Base-by-base conservation (phyloP, 2,113 vertebrate genomes). In the Pachypanchax playfairii region DNA sequence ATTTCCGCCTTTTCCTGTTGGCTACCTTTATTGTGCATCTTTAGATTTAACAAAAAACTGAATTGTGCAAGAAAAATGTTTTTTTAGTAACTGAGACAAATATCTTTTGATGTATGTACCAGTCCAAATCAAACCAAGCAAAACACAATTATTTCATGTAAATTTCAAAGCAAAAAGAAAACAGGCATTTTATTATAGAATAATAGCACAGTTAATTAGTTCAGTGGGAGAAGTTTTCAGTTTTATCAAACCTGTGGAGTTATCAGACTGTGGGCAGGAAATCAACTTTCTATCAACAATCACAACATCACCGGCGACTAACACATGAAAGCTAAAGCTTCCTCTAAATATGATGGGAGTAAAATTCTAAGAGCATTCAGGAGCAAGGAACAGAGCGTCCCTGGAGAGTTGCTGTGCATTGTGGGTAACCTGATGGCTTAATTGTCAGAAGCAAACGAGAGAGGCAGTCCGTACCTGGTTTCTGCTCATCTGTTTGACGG, bases 181-280 rank as follows among this genome's bases (percentile, higher is more conserved):
- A 59, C 58, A 70, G 43, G 22, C 38, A 28, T 35, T 63, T 49
- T 52, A 25, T 56, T 80, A 74, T 70, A 60, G 65, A 79, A 53
- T 39, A 35, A 55, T 49, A 61, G 63, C 26, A 66, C 38, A 75
- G 49, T 79, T 84, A 67, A 85, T 88, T 84, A 84, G 26, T 79
- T 52, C 64, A 55, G 69, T 55, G 51, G 66, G 68, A 72, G 72
- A 74, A 21, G 38, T 83, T 76, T 80, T 80, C 77, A 70, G 78
- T 78, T 73, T 75, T 59, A 78, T 73, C 63, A 21, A 68, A 58
- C 73, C 69, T 62, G 68, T 57, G 42, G 76, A 86, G 70, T 70
- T 72, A 78, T 62, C 75, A 76, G 62, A 77, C 55, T 64, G 8
- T 60, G 53, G 49, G 59, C 33, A 5, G 60, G 70, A 83, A 79